Evolutionary conservation across 2,888 invertebrate genomes (phyloP), one percentile per base, ranked within the genome.

Genomic region (Phania funesta): DNA sequence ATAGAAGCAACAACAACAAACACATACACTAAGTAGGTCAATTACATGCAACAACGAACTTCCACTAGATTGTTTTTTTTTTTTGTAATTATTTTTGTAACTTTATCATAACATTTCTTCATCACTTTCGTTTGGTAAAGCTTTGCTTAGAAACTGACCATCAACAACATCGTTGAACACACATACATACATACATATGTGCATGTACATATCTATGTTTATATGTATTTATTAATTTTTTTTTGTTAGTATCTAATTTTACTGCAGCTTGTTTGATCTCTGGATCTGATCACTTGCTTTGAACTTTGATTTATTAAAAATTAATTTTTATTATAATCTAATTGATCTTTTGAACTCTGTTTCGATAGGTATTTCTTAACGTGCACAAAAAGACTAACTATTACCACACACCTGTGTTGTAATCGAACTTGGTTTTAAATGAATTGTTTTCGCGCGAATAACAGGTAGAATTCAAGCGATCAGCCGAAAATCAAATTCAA

Each of bases 41-140:
- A 81, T 81, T 77, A 77, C 67, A 77, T 81, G 81, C 81, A 76
- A 81, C 62, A 77, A 65, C 62, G 67, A 71, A 73, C 46, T 67
- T 67, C 60, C 73, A 76, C 26, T 58, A 29, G 54, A 60, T 60
- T 44, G 22, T 13, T 50, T 50, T 46, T 52, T 5, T 22, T 64
- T 50, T 35, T 3, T 26, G 1, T 58, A n/a, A n/a, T n/a, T n/a
- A n/a, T n/a, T n/a, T n/a, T n/a, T n/a, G n/a, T n/a, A n/a, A n/a
- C n/a, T n/a, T n/a, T n/a, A n/a, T n/a, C n/a, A n/a, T n/a, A n/a
- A n/a, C n/a, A n/a, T n/a, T n/a, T n/a, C n/a, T n/a, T n/a, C n/a
- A n/a, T n/a, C n/a, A n/a, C n/a, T n/a, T n/a, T n/a, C n/a, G n/a
- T n/a, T n/a, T n/a, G n/a, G n/a, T n/a, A n/a, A n/a, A n/a, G n/a